A percentile compares a stretch with the other conserved stretches of the same genome.
These are phyloP conservation scores for Picathartes gymnocephalus DNA, from an alignment of 2,113 vertebrate species.

Conservation along the genomic window DNA sequence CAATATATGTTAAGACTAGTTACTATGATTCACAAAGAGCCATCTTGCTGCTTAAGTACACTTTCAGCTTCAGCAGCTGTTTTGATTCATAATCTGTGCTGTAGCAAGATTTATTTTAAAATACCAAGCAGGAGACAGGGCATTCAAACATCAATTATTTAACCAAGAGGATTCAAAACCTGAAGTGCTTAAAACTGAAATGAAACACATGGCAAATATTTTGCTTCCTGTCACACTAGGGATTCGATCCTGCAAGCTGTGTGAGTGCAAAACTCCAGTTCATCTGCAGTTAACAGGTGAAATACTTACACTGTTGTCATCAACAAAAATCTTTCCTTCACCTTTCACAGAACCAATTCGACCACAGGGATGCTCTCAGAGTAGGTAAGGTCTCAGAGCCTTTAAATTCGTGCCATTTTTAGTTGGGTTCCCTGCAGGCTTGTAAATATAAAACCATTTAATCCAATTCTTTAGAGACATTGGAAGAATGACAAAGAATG, in stretches of 20 bases:
- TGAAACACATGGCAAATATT: conserved; percentile 52
- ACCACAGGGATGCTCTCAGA: neutral
- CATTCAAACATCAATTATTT: conserved; percentile 58
- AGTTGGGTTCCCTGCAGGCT: neutral
- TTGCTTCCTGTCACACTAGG: conserved; percentile 24
- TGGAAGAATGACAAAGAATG: neutral
- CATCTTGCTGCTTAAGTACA: neutral
- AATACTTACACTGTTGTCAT: neutral
- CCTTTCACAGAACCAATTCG: neutral
- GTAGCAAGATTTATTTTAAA: conserved; percentile 63
- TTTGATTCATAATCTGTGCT: conserved; percentile 51
- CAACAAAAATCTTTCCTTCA: neutral
- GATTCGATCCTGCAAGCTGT: neutral
- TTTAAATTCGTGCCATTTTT: neutral
- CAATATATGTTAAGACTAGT: neutral
- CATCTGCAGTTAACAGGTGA: neutral
- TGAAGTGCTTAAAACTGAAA: conserved; percentile 54
- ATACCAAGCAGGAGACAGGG: conserved; percentile 39
- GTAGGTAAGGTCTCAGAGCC: neutral
- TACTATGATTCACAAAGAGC: neutral
- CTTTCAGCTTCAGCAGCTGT: conserved; percentile 5
- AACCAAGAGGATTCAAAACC: conserved; percentile 46
- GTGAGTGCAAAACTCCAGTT: neutral
- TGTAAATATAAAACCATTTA: neutral
- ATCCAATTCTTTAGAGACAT: neutral